Evolutionary conservation across 2,113 vertebrate genomes (phyloP).

Genomic region (Scytalopus superciliaris): DNA sequence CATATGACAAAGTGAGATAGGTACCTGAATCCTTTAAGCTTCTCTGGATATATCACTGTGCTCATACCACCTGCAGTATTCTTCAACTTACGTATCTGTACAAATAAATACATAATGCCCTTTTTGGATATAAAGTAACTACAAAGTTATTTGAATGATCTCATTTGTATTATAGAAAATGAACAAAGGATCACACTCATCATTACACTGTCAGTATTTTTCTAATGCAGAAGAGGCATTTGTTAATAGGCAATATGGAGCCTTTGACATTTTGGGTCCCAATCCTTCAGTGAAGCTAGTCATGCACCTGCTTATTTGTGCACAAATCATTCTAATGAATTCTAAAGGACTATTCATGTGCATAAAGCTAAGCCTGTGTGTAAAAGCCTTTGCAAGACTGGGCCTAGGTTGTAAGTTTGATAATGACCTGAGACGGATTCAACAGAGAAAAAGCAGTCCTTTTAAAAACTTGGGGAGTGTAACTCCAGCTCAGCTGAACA

Average conservation of each 20-base stretch:
- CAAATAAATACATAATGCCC: not conserved
- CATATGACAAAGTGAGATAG: not conserved
- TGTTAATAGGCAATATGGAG: conserved; percentile 42
- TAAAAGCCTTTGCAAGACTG: conserved; percentile 57
- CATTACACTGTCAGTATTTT: conserved; percentile 37
- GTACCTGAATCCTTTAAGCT: not conserved
- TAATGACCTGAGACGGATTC: conserved; percentile 52
- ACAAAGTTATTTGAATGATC: not conserved
- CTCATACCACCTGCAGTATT: not conserved
- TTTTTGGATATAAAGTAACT: not conserved
- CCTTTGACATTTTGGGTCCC: conserved; percentile 48
- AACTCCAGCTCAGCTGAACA: not conserved
- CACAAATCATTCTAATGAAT: conserved; percentile 52
- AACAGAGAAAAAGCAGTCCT: conserved; percentile 21
- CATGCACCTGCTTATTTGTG: conserved; percentile 67
- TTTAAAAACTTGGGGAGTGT: not conserved
- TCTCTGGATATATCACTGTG: not conserved
- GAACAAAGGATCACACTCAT: not conserved
- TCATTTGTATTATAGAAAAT: not conserved
- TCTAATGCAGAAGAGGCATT: conserved; percentile 17
- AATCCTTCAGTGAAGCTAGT: conserved; percentile 33
- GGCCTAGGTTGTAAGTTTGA: conserved; percentile 51
- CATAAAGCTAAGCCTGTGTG: conserved; percentile 60
- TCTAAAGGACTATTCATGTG: conserved; percentile 66
- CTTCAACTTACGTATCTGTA: not conserved